Base-by-base conservation (phyloP, 2,888 invertebrate genomes). In the Eupelmus urozonus region DNA sequence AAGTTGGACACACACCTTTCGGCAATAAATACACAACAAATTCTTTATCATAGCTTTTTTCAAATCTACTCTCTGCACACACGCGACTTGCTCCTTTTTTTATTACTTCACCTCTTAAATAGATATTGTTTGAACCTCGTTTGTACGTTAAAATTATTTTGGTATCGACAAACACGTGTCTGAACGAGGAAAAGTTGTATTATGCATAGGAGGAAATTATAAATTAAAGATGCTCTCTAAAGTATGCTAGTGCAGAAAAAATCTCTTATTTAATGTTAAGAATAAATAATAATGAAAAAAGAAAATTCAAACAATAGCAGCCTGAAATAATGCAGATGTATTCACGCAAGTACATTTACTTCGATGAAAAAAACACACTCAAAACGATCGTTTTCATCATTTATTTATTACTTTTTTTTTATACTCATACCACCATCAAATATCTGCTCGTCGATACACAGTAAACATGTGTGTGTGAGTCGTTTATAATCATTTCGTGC, bases 51-150 rank as follows among this genome's bases (percentile, higher is more conserved):
- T 69, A 40, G 29, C 53, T 60, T 71, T 25, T 27, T 76, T 60
- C 25, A 49, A 74, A 53, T 74, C 34, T n/a, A 49, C 71, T 82
- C 74, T 82, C 81, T 80, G 79, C 78, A 72, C 59, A 66, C 63
- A 69, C n/a, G n/a, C n/a, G 55, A 74, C 65, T 75, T 67, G 60
- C 65, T 73, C 70, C 66, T 67, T 51, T 34, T 3, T 34, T 34
- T 34, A 34, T 34, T 34, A 34, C 9, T 45, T 45, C 13, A 13
- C 13, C 13, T 45, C 13, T 45, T 16, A 67, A 27, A 66, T 25
- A 29, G 13, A 49, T 45, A 74, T 57, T 27, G 81, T 80, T 81
- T 80, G 80, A 81, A 81, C 82, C 80, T 80, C 79, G 66, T 71
- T 63, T 72, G 42, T 55, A 63, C 55, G 55, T 63, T 45, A 42